phyloP scores from a whole-genome alignment of 2,888 invertebrate species.

The Lochmaea capreae region DNA sequence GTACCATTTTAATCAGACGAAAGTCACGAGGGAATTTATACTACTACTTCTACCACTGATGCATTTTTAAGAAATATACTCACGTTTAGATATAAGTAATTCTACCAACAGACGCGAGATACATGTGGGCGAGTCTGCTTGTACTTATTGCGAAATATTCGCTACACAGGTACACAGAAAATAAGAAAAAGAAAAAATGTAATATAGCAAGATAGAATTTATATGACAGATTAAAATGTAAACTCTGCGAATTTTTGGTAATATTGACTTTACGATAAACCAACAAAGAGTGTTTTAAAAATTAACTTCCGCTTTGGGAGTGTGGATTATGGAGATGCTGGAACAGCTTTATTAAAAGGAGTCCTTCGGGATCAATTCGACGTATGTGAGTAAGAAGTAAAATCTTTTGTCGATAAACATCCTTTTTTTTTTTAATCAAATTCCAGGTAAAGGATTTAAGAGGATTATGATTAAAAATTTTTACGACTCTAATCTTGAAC shows the following conservation, averaged over 20 bases:
- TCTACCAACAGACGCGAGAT: neutral
- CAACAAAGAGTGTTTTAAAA: no score
- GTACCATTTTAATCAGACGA: conserved; percentile 1
- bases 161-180: neutral
- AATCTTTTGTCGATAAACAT: no score
- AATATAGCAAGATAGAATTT: neutral
- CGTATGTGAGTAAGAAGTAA: no score
- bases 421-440: no score
- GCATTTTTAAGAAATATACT: conserved; percentile 12
- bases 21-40: conserved; percentile 8
- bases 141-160: neutral
- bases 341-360: no score
- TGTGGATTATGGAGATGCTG: no score
- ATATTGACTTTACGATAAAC: no score
- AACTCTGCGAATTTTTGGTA: no score
- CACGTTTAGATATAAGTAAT: neutral
- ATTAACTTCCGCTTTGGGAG: no score
- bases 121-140: neutral
- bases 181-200: neutral
- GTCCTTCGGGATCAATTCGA: no score
- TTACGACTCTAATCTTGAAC: neutral
- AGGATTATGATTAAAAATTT: no score
- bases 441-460: no score
- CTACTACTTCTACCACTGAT: neutral
- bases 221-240: neutral